A percentile compares a stretch with the other conserved stretches of the same genome.
These are phyloP conservation scores for Camponotus pennsylvanicus DNA, from an alignment of 1,140 invertebrate species.

Conservation along the genomic window DNA sequence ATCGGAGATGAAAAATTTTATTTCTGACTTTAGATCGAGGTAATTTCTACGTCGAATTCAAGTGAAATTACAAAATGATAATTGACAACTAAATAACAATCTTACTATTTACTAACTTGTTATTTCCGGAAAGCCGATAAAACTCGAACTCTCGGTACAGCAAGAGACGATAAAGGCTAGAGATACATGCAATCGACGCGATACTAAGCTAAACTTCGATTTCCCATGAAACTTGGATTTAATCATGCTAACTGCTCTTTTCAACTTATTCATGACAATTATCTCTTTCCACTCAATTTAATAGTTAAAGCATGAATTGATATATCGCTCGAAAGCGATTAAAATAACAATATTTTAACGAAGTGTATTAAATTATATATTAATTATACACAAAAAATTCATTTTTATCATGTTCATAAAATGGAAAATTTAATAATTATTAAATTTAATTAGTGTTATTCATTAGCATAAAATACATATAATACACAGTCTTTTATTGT, in stretches of 20 bases:
- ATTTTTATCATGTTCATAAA: neutral
- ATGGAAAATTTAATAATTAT: conserved; percentile 16
- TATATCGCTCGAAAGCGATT: neutral
- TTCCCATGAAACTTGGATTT: conserved; percentile 53
- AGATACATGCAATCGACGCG: conserved; percentile 38
- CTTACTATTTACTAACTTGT: conserved; percentile 31
- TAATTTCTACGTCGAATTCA: neutral
- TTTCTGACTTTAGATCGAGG: neutral
- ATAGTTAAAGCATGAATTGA: neutral
- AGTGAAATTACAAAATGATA: conserved; percentile 30
- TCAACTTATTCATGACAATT: neutral
- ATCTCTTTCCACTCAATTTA: neutral
- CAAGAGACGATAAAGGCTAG: conserved; percentile 50
- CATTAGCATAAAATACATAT: neutral
- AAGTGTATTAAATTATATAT: neutral
- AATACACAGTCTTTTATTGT: neutral
- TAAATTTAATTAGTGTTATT: neutral
- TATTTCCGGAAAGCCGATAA: conserved; percentile 54
- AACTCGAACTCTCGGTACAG: conserved; percentile 39
- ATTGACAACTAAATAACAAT: conserved; percentile 41
- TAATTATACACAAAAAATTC: conserved; percentile 6
- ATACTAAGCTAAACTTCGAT: conserved; percentile 48
- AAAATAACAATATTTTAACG: neutral
- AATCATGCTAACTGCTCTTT: conserved; percentile 5
- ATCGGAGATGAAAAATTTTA: neutral